A percentile compares a stretch with the other conserved stretches of the same genome.
phyloP scores from a whole-genome alignment of 2,797 vertebrate genomes.

The Artibeus jamaicensis region DNA sequence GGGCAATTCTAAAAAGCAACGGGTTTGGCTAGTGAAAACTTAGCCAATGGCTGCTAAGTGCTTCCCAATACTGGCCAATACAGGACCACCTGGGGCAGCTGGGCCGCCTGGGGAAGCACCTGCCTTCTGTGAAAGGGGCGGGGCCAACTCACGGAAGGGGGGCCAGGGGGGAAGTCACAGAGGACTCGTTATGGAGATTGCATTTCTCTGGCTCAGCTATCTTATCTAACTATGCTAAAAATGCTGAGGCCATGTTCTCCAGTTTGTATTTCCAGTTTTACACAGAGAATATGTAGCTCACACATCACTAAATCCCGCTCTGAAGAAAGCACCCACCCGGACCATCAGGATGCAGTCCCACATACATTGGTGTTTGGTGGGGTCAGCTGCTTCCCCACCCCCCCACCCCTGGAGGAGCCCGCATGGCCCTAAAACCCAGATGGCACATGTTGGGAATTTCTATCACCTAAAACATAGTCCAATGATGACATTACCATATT shows the following conservation, averaged over 20 bases:
- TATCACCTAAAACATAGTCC: background rate
- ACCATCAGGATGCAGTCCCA: background rate
- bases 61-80: background rate
- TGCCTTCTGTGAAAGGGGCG: background rate
- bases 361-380: accelerated
- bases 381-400: background rate
- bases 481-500: background rate
- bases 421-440: background rate
- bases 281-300: background rate
- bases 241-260: background rate
- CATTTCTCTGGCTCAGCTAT: background rate
- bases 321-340: background rate
- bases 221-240: background rate
- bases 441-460: background rate
- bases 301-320: background rate
- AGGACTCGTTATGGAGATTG: background rate
- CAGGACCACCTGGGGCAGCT: no score
- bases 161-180: background rate
- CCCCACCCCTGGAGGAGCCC: background rate
- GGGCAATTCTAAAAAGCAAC: background rate
- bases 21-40: background rate
- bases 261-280: background rate
- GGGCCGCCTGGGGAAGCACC: accelerated
- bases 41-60: background rate
- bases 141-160: background rate